Evolutionary conservation across 1,140 invertebrate species (phyloP), one percentile per base, ranked within the genome.

Genomic region (Drosophila bocqueti): DNA sequence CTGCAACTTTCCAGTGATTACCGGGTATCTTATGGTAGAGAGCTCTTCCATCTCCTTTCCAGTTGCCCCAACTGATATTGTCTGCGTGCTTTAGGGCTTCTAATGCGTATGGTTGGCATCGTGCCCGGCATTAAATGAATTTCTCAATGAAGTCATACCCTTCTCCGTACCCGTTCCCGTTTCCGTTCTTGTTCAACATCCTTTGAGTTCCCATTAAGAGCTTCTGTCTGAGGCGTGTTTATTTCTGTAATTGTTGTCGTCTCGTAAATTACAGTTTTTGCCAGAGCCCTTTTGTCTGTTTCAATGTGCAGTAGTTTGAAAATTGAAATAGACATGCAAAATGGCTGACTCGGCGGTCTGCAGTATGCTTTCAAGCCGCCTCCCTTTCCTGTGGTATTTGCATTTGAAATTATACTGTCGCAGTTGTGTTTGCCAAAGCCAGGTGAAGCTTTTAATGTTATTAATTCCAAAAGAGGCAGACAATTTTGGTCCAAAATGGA

Each of bases 251-350:
- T 79, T 57, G 80, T 58, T 77, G 73, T 69, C 71, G 63, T 83
- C 64, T 83, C 65, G 69, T 64, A 76, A 83, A 83, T 83, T 71
- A 79, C 81, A 79, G 49, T 65, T 79, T 71, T 63, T 77, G 58
- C 38, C 49, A 29, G 31, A 34, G 46, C 46, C 50, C 50, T 66
- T 66, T 60, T 60, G 60, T 76, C 34, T 54, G 43, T 38, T n/a
- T 47, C 45, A 45, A 58, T 60, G 46, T 81, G 46, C 66, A 54
- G 26, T 34, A 64, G 54, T 47, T 66, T 49, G 40, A 21, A 71
- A 76, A 77, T 59, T 63, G 38, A 76, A 62, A 76, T 43, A 63
- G 79, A 66, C 65, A 76, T 76, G 79, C 72, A 76, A 81, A 81
- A 58, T 66, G 72, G 61, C 72, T 52, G 60, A 54, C 60, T 58